Evolutionary conservation across 2,888 invertebrate species (phyloP), one percentile per base, ranked within the genome.

Genomic region (Dicyrtoma fusca): DNA sequence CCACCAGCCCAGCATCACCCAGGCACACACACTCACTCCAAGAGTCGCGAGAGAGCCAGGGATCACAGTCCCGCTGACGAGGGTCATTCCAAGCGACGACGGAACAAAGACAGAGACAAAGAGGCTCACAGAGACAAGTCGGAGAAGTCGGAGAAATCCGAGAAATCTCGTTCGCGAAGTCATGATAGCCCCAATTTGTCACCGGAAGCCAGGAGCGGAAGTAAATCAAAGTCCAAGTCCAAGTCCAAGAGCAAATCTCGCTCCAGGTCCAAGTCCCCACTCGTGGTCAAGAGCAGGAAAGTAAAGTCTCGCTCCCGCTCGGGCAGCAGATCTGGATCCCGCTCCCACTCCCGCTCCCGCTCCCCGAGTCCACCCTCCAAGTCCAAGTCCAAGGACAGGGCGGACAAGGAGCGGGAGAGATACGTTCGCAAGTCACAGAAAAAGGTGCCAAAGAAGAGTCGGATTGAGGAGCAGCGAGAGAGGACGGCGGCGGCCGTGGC

Each of bases 201-300:
- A 17, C 55, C 64, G 1, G 19, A 23, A 14, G 45, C 47, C 14
- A 65, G 8, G 17, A 14, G n/a, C 14, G 34, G 26, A 10, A 26
- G 53, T 53, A 66, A 66, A 66, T 66, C 53, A n/a, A 66, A 44
- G 69, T 45, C 63, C 21, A 69, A 73, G 11, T 73, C 74, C 11
- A 75, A 75, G 53, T 75, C 75, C 23, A 69, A 76, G 65, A 75
- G 75, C 21, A 76, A 77, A 57, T 77, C 76, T 11, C 21, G 76
- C 42, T 75, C 78, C 19, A 74, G 75, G 47, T 77, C 77, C 14
- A 73, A 69, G 55, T 72, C 65, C 5, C 55, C 64, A n/a, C 34
- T 65, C 17, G 51, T 63, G 1, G 47, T 19, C n/a, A 59, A n/a
- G 34, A 66, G 45, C 21, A 62, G 8, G 17, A 59, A 49, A 68